Evolutionary conservation across 2,888 invertebrate genomes (phyloP).

Genomic region (Limnephilus marmoratus): DNA sequence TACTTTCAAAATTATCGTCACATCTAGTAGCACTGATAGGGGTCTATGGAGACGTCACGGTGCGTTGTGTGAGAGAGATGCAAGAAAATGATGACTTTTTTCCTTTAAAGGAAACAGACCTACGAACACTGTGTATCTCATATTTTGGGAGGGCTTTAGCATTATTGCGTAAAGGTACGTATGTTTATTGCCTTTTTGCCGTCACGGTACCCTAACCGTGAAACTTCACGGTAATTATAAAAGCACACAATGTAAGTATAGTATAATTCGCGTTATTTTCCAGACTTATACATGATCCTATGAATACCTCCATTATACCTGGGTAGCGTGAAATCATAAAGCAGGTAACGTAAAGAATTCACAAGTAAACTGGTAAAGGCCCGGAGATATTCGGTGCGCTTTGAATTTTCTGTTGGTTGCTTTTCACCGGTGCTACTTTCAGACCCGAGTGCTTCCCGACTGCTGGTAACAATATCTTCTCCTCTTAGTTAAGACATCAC

Average conservation of each 20-base stretch:
- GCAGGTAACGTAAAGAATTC: slow-evolving; percentile 5
- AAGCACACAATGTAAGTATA: not conserved
- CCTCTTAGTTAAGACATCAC: not conserved
- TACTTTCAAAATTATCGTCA: too few relatives aligned
- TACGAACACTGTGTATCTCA: too few relatives aligned
- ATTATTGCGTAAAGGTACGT: too few relatives aligned
- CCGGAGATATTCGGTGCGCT: not conserved
- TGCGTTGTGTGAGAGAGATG: too few relatives aligned
- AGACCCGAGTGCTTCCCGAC: not conserved
- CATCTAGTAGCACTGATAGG: too few relatives aligned
- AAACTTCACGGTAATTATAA: too few relatives aligned
- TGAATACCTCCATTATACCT: not conserved
- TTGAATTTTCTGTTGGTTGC: not conserved
- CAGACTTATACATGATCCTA: not conserved
- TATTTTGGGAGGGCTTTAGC: too few relatives aligned
- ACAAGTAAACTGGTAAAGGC: not conserved
- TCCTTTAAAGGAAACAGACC: too few relatives aligned
- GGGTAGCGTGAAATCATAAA: not conserved
- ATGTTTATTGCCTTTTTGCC: too few relatives aligned
- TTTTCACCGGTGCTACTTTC: not conserved
- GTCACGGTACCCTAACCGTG: too few relatives aligned
- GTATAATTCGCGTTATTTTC: not conserved
- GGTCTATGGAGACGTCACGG: too few relatives aligned
- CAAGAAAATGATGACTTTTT: too few relatives aligned
- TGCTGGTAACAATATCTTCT: not conserved